Evolutionary conservation across 2,888 invertebrate species (phyloP).

Genomic region (Pseudococcus viburni): DNA sequence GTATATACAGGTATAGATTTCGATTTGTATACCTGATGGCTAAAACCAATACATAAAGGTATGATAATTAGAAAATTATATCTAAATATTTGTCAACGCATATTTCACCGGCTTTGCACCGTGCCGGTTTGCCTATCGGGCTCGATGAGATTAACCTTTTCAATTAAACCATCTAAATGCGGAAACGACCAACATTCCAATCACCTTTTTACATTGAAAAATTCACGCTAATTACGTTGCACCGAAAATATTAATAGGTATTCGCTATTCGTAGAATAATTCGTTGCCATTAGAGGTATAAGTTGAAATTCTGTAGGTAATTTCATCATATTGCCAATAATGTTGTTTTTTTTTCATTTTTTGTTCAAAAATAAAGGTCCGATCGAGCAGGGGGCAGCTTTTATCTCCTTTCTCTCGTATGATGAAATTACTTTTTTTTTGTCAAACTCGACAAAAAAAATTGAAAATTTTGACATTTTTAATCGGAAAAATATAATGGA

Average conservation of each 20-base stretch:
- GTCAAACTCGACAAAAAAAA: too few relatives aligned
- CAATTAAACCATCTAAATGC: constrained; percentile 26
- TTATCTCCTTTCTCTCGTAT: too few relatives aligned
- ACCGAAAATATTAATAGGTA: not conserved
- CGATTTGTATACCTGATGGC: not conserved
- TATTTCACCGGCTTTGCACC: not conserved
- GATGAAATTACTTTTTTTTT: too few relatives aligned
- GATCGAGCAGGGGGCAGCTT: too few relatives aligned
- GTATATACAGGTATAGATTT: too few relatives aligned
- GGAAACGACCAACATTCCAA: constrained; percentile 29
- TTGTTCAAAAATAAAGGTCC: too few relatives aligned
- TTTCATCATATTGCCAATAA: too few relatives aligned
- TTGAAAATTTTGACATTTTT: too few relatives aligned
- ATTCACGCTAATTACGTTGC: constrained; percentile 5
- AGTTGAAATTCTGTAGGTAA: too few relatives aligned
- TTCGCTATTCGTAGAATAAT: not conserved
- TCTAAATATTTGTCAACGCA: constrained; percentile 14
- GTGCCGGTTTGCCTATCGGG: not conserved
- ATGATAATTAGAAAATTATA: constrained; percentile 43
- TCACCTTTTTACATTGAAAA: constrained; percentile 2
- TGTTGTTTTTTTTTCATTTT: too few relatives aligned
- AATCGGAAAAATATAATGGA: too few relatives aligned
- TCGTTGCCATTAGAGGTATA: too few relatives aligned
- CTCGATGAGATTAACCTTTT: constrained; percentile 27
- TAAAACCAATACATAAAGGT: not conserved